Conservation (phyloP, 2,113 vertebrate genomes). For the Oreochromis spilurus region DNA sequence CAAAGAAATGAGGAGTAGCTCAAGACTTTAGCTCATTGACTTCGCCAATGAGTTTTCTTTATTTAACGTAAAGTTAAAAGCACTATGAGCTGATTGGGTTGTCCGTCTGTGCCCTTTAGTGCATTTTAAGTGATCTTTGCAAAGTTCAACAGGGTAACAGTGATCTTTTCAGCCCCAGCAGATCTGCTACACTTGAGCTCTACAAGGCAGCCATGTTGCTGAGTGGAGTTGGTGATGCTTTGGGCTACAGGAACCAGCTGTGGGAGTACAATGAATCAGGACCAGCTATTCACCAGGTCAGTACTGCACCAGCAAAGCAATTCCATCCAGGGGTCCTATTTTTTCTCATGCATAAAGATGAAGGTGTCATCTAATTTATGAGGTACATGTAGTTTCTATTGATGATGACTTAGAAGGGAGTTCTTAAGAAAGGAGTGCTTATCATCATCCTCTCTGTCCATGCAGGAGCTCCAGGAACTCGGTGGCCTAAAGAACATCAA, state of each 20-base stretch:
- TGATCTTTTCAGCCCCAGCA: not conserved
- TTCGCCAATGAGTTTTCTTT: not conserved
- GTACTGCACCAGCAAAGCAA: not conserved
- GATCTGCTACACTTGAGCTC: constrained; percentile 42
- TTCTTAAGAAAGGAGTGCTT: not conserved
- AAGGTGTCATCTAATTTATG: not conserved
- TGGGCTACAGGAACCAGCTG: constrained; percentile 76
- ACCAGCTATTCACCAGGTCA: constrained; percentile 73
- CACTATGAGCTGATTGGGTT: not conserved
- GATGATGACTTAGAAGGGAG: not conserved
- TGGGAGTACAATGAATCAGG: constrained; percentile 82
- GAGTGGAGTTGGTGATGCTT: constrained; percentile 78
- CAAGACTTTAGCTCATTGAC: not conserved
- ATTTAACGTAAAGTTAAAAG: not conserved
- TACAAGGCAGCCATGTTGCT: constrained; percentile 80
- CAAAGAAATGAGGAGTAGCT: not conserved
- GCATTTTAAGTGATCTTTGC: not conserved
- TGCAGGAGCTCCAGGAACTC: constrained; percentile 72
- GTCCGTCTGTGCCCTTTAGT: not conserved
- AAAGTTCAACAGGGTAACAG: not conserved
- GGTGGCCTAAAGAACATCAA: constrained; percentile 73
- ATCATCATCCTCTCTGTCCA: not conserved
- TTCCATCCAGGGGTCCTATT: not conserved
- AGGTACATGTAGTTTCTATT: not conserved
- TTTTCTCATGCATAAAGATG: not conserved